Percentiles rank a stretch among this genome's conserved stretches.
Evolutionary conservation across 2,113 vertebrate species (phyloP).

Genomic region (Beaufortia kweichowensis): DNA sequence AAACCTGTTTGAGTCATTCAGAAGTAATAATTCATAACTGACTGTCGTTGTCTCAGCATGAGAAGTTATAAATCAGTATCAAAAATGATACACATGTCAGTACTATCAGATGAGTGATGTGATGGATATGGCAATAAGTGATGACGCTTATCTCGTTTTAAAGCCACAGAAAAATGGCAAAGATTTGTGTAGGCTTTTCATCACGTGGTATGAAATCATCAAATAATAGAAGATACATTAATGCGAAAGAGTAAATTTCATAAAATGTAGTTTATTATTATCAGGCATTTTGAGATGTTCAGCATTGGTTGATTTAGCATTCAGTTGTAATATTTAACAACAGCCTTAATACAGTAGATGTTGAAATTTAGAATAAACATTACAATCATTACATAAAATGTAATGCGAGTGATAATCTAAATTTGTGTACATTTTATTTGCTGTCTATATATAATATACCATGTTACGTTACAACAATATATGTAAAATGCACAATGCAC

Average conservation of each 20-base stretch:
- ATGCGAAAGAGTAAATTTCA: background rate
- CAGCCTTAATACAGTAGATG: no score
- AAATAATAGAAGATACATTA: background rate
- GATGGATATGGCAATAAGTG: constrained; percentile 44
- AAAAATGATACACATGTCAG: constrained; percentile 44
- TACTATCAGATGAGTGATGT: constrained; percentile 45
- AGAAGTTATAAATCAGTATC: constrained; percentile 49
- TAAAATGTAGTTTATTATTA: no score
- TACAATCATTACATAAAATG: no score
- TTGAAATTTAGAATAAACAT: no score
- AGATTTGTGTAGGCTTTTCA: constrained; percentile 10
- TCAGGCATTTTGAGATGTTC: no score
- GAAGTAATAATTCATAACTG: constrained; percentile 50
- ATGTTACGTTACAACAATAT: no score
- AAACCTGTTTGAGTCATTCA: constrained; percentile 49
- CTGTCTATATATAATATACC: no score
- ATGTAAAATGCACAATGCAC: no score
- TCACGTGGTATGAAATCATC: background rate
- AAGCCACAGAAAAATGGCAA: background rate
- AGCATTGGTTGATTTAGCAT: no score
- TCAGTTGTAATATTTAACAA: no score
- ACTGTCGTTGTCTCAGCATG: constrained; percentile 53
- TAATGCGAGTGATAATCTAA: no score
- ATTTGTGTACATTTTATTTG: no score
- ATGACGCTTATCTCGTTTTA: constrained; percentile 6